These are phyloP conservation scores for Rhizoglyphus robini DNA, from an alignment of 1,140 invertebrate species.

Conservation along the genomic window DNA sequence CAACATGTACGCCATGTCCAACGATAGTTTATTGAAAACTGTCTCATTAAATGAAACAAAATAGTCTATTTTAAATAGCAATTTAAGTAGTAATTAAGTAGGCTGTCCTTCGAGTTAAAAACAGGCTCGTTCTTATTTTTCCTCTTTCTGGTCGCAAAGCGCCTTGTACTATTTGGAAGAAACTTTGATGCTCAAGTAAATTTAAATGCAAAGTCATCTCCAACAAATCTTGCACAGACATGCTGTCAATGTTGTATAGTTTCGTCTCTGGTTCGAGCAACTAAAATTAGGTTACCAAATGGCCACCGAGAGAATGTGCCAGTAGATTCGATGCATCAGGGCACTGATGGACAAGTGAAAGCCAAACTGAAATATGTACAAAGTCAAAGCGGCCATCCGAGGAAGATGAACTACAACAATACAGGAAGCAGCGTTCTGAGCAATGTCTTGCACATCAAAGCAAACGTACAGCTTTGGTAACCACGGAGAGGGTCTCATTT, in stretches of 20 bases:
- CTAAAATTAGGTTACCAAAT: too few relatives aligned
- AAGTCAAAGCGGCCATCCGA: too few relatives aligned
- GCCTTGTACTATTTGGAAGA: background rate
- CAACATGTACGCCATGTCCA: constrained; percentile 34
- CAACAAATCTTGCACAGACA: background rate
- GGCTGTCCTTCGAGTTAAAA: background rate
- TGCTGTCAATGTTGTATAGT: background rate
- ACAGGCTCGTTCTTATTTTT: too few relatives aligned
- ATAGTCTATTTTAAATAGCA: background rate
- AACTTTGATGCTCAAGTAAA: background rate
- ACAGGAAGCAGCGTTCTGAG: too few relatives aligned
- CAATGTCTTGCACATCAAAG: background rate
- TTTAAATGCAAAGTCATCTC: background rate
- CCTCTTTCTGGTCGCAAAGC: too few relatives aligned
- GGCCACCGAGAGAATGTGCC: constrained; percentile 55
- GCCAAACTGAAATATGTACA: background rate
- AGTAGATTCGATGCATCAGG: constrained; percentile 17
- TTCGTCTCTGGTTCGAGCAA: constrained; percentile 48
- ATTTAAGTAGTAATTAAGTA: too few relatives aligned
- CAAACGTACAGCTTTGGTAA: background rate
- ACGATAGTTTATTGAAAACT: background rate
- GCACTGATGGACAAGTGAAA: background rate
- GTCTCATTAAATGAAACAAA: constrained; percentile 2
- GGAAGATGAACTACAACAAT: too few relatives aligned
- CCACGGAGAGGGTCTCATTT: background rate